A percentile compares a stretch with the other conserved stretches of the same genome.
Evolutionary conservation across 2,888 invertebrate genomes (phyloP).

Genomic region (Thymelicus sylvestris): DNA sequence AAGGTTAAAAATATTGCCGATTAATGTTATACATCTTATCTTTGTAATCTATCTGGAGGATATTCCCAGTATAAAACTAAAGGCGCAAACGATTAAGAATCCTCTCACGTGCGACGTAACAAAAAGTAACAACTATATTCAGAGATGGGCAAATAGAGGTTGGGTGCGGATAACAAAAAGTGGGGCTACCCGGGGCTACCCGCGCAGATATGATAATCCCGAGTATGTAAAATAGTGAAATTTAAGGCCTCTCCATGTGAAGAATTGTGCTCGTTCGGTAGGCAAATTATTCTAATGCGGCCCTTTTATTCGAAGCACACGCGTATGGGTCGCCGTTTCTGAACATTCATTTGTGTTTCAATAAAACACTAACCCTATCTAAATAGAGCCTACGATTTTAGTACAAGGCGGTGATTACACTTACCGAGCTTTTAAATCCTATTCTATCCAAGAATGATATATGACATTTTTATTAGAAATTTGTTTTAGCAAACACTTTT

Average conservation of each 20-base stretch:
- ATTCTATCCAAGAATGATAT: no score
- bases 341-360: slow-evolving; percentile 82
- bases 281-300: slow-evolving; percentile 83
- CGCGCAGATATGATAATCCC: slow-evolving; percentile 83
- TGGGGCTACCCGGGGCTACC: slow-evolving; percentile 67
- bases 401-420: slow-evolving; percentile 48
- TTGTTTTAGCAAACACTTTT: no score
- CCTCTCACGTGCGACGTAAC: slow-evolving; percentile 78
- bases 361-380: slow-evolving; percentile 82
- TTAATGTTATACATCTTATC: no score
- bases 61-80: slow-evolving; percentile 41
- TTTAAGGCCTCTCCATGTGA: slow-evolving; percentile 84
- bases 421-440: neutral
- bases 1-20: no score
- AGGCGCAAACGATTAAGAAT: slow-evolving; percentile 71
- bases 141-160: slow-evolving; percentile 79
- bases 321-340: slow-evolving; percentile 67
- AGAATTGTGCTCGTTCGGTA: slow-evolving; percentile 80
- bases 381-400: slow-evolving; percentile 73
- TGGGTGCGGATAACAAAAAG: slow-evolving; percentile 81
- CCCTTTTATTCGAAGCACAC: slow-evolving; percentile 84
- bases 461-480: no score
- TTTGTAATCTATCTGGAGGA: neutral
- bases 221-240: slow-evolving; percentile 84
- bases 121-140: slow-evolving; percentile 84